These are phyloP conservation scores for Sericinus montela DNA, from an alignment of 2,888 invertebrate genomes.

Conservation along the genomic window DNA sequence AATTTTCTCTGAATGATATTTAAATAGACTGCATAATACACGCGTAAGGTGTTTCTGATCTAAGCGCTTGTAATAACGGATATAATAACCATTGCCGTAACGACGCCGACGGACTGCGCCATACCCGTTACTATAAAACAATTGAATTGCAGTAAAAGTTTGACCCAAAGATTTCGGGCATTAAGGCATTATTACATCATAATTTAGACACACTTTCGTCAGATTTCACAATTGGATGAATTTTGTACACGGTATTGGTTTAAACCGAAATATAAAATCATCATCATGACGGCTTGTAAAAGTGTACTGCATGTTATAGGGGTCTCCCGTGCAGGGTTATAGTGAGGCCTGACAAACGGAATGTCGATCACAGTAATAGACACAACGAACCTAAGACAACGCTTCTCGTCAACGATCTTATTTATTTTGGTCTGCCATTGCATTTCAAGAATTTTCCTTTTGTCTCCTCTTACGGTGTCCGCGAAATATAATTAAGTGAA, in stretches of 20 bases:
- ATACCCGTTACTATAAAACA: slow-evolving; percentile 44
- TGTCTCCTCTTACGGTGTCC: too few species aligned
- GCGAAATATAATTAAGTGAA: too few species aligned
- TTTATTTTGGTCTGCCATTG: too few species aligned
- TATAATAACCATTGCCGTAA: slow-evolving; percentile 34
- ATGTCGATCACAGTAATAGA: background rate
- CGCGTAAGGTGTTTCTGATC: background rate
- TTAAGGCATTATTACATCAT: slow-evolving; percentile 38
- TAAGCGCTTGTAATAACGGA: slow-evolving; percentile 18
- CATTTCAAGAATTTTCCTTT: too few species aligned
- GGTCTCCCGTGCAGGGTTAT: too few species aligned
- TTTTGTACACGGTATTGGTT: background rate
- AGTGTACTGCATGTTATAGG: too few species aligned
- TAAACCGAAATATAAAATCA: too few species aligned
- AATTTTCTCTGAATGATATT: slow-evolving; percentile 1
- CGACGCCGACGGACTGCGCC: slow-evolving; percentile 30
- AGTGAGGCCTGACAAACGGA: too few species aligned
- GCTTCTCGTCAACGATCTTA: too few species aligned
- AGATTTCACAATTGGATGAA: slow-evolving; percentile 26
- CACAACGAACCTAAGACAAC: too few species aligned
- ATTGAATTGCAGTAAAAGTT: slow-evolving; percentile 48
- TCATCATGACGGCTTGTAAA: too few species aligned
- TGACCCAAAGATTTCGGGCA: slow-evolving; percentile 30
- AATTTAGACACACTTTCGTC: slow-evolving; percentile 47
- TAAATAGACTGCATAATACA: background rate